Conservation (phyloP, 2,888 invertebrate genomes). For the Ligdia adustata region DNA sequence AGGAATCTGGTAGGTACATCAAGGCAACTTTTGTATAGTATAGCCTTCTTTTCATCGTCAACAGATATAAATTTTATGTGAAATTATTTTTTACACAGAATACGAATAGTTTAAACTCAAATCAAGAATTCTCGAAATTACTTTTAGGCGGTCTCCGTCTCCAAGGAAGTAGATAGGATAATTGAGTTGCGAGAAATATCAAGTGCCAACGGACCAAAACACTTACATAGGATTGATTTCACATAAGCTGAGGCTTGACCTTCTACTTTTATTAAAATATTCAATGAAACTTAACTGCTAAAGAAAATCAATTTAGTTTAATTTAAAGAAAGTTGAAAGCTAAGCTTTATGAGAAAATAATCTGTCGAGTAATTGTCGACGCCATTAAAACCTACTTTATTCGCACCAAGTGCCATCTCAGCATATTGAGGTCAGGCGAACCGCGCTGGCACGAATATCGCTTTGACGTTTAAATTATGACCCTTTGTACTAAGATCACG, state of each 20-base stretch:
- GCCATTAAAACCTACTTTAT: constrained; percentile 31
- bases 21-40: too few relatives aligned
- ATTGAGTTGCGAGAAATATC: neutral
- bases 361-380: constrained; percentile 23
- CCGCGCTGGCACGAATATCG: constrained; percentile 41
- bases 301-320: constrained; percentile 1
- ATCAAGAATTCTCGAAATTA: neutral
- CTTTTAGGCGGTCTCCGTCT: neutral
- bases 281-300: too few relatives aligned
- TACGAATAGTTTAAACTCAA: neutral
- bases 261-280: too few relatives aligned
- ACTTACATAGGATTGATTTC: too few relatives aligned
- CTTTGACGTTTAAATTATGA: constrained; percentile 46
- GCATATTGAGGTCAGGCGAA: constrained; percentile 36
- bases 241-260: too few relatives aligned
- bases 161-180: neutral
- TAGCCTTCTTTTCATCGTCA: too few relatives aligned
- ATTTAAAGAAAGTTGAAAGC: neutral
- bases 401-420: constrained; percentile 38
- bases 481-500: constrained; percentile 45
- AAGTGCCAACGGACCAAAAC: too few relatives aligned
- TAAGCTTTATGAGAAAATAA: constrained; percentile 16
- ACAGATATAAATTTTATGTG: too few relatives aligned
- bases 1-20: too few relatives aligned
- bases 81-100: too few relatives aligned